These are phyloP conservation scores for Ophion obscuratus DNA, from an alignment of 2,888 invertebrate species.

Conservation along the genomic window DNA sequence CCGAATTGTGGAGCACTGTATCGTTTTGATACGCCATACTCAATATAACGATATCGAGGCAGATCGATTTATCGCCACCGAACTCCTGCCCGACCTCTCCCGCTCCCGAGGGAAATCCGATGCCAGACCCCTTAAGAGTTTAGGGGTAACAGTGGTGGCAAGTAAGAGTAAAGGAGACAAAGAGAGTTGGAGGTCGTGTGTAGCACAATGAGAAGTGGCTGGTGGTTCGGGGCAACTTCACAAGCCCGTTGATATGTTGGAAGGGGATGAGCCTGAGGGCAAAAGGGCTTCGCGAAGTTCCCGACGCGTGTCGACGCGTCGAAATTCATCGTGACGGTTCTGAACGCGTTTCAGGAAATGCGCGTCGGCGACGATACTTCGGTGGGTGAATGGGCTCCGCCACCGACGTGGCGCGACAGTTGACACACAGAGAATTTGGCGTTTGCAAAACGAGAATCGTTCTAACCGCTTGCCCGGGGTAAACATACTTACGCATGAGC, in stretches of 20 bases:
- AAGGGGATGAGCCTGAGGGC: constrained; percentile 22
- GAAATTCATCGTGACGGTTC: constrained; percentile 52
- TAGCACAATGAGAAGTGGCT: constrained; percentile 27
- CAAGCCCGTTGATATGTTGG: constrained; percentile 36
- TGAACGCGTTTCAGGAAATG: constrained; percentile 58
- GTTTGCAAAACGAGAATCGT: constrained; percentile 75
- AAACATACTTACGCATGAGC: constrained; percentile 73
- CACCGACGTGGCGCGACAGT: constrained; percentile 51
- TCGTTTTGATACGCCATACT: background rate
- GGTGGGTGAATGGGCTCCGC: constrained; percentile 19
- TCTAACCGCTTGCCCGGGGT: constrained; percentile 72
- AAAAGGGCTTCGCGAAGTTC: constrained; percentile 11
- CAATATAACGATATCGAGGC: constrained; percentile 7
- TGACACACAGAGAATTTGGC: constrained; percentile 70
- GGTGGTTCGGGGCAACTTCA: constrained; percentile 50
- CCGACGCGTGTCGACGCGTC: constrained; percentile 41
- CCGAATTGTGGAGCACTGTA: background rate
- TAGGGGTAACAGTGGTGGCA: background rate
- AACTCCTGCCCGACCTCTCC: constrained; percentile 9
- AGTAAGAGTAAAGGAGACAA: background rate
- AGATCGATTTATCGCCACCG: constrained; percentile 49
- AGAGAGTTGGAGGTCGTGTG: constrained; percentile 5
- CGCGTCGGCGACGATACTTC: constrained; percentile 35
- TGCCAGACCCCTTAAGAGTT: constrained; percentile 41
- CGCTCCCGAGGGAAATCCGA: constrained; percentile 56